A percentile compares a stretch with the other conserved stretches of the same genome.
Conservation (phyloP, 2,888 invertebrate genomes). For the Coremacera marginata region DNA sequence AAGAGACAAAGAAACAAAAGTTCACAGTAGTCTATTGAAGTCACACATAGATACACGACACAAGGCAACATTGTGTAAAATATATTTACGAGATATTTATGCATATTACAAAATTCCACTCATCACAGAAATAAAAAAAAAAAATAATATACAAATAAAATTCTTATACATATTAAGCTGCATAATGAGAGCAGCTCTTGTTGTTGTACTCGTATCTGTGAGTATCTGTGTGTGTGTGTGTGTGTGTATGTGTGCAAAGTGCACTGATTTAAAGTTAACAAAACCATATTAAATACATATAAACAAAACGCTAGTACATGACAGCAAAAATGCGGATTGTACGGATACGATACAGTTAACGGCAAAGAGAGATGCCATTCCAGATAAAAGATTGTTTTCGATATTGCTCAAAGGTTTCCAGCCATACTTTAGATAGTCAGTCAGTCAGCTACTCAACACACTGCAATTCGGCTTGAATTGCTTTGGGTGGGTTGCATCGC, state of each 20-base stretch:
- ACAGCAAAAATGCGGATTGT: neutral
- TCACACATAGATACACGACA: neutral
- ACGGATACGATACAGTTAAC: conserved; percentile 14
- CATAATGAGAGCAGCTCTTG: neutral
- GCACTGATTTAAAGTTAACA: conserved; percentile 20
- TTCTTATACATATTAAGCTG: neutral
- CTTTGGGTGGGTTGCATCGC: conserved; percentile 6
- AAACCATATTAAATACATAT: conserved; percentile 15
- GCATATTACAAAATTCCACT: conserved; percentile 61
- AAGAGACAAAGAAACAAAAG: neutral
- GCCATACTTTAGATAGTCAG: neutral
- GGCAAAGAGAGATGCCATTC: conserved; percentile 31
- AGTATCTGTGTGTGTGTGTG: too few species aligned
- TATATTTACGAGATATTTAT: conserved; percentile 60
- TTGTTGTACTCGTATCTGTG: neutral
- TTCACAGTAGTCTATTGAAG: neutral
- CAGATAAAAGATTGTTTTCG: conserved; percentile 35
- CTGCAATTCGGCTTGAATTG: neutral
- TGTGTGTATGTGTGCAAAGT: neutral
- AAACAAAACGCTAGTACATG: neutral
- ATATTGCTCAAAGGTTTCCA: conserved; percentile 14
- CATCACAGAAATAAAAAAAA: conserved; percentile 28
- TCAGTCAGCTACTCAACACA: neutral
- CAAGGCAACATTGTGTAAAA: neutral
- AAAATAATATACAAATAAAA: neutral